Base-by-base conservation (phyloP, 2,888 invertebrate genomes). In the Zonitis immaculata region DNA sequence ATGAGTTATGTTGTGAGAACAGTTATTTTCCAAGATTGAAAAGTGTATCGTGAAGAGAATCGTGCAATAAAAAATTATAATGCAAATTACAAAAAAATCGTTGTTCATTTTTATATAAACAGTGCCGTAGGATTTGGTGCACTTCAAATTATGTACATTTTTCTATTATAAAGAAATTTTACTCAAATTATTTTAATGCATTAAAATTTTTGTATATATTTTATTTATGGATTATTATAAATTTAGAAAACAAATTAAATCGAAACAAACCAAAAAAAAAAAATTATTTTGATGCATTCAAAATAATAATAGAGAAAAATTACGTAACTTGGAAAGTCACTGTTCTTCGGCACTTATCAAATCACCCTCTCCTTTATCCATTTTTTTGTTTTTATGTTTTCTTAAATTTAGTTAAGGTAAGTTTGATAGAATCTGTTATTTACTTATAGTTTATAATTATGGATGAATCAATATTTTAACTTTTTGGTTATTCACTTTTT, bases 311-410 rank as follows among this genome's bases (percentile, higher is more conserved):
- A 60, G 66, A 70, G 69, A 73, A 75, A 74, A 74, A 73, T 74
- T 73, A 73, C 74, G 71, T 74, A 74, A 78, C 80, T 80, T 80
- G 80, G 80, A 80, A 76, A 84, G 86, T 87, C 87, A 87, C 87
- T 87, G 87, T 87, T 87, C 87, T 87, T 87, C 86, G 87, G 87
- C 87, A 87, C 87, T 73, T n/a, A n/a, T n/a, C 64, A 57, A 30
- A 57, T 57, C 30, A 47, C 51, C 57, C 56, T 45, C 48, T 50
- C 45, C 44, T 45, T 45, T n/a, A n/a, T n/a, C n/a, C n/a, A n/a
- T n/a, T n/a, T n/a, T n/a, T n/a, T n/a, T n/a, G n/a, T n/a, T n/a
- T n/a, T n/a, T n/a, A n/a, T n/a, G n/a, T n/a, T n/a, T n/a, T n/a
- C n/a, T n/a, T n/a, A n/a, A n/a, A n/a, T n/a, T n/a, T n/a, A n/a